phyloP scores from a whole-genome alignment of 2,113 vertebrate genomes.

The Syrrhaptes paradoxus region DNA sequence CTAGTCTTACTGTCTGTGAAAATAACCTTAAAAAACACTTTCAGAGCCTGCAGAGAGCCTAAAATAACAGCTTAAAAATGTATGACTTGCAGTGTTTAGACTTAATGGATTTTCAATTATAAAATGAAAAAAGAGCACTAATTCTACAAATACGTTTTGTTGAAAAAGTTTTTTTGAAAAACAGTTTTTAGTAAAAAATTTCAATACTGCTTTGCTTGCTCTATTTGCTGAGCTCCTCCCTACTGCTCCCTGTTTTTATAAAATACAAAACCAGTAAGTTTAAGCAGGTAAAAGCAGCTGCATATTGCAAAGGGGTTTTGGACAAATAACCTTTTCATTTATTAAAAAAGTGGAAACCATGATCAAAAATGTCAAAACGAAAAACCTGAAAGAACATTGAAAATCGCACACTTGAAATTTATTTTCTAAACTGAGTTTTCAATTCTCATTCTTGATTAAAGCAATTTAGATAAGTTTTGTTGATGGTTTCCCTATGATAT shows the following conservation, averaged over 20 bases:
- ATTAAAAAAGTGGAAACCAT: not conserved
- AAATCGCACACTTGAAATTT: not conserved
- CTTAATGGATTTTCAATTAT: not conserved
- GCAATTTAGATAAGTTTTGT: not conserved
- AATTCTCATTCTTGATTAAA: not conserved
- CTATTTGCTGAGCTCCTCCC: not conserved
- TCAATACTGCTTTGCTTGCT: not conserved
- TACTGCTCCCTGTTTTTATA: not conserved
- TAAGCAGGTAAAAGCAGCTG: not conserved
- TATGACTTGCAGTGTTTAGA: not conserved
- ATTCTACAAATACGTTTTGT: not conserved
- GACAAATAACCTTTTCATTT: not conserved
- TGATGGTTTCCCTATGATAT: not conserved
- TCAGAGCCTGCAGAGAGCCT: not conserved
- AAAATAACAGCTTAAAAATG: not conserved
- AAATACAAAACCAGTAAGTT: not conserved
- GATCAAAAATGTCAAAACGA: not conserved
- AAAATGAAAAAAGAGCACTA: not conserved
- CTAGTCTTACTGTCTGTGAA: conserved; percentile 1
- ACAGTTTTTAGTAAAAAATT: not conserved
- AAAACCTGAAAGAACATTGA: not conserved
- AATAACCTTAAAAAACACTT: not conserved
- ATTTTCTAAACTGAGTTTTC: not conserved
- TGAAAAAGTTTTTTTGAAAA: not conserved
- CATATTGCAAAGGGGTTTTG: not conserved